Evolutionary conservation across 1,140 invertebrate genomes (phyloP), one percentile per base, ranked within the genome.

Genomic region (Ceratoteleas bidentatus): DNA sequence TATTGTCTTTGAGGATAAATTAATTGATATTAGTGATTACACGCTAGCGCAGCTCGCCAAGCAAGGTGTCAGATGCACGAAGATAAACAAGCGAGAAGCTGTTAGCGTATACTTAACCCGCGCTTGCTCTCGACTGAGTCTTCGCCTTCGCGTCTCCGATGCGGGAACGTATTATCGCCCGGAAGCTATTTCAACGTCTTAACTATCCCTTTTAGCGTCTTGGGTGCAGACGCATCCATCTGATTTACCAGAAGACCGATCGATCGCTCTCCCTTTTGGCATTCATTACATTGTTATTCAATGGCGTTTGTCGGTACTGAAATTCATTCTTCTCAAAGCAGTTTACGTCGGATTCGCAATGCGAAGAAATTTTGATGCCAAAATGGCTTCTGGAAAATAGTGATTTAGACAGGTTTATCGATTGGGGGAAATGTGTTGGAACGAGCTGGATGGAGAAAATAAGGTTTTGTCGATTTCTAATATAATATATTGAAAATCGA

Each of bases 91-190:
- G 45, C 36, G 53, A n/a, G 49, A 81, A 78, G 72, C 77, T 83
- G 75, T 85, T 81, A 79, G 74, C 62, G 66, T 81, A 84, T 82
- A 83, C 75, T 86, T 83, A 83, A 84, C 73, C 74, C 64, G 52
- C 43, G 49, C 65, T 72, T 78, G 69, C 49, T 77, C 81, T 80
- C 61, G 62, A 70, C 52, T 38, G 34, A 79, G 77, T 70, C 72
- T 53, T 77, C 54, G 34, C 58, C 52, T 81, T 36, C 65, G 80
- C 53, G 16, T 47, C 60, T 16, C 50, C 72, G 34, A 69, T 47
- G 72, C 62, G 73, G 45, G 34, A 85, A 75, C 69, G 75, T 80
- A 80, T 85, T 84, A 84, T 69, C 76, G 45, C 33, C 49, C 38
- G 24, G 24, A 24, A 78, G 74, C 53, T 73, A 70, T 76, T 80